Base-by-base conservation (phyloP, 2,888 invertebrate species). In the Tinea trinotella region DNA sequence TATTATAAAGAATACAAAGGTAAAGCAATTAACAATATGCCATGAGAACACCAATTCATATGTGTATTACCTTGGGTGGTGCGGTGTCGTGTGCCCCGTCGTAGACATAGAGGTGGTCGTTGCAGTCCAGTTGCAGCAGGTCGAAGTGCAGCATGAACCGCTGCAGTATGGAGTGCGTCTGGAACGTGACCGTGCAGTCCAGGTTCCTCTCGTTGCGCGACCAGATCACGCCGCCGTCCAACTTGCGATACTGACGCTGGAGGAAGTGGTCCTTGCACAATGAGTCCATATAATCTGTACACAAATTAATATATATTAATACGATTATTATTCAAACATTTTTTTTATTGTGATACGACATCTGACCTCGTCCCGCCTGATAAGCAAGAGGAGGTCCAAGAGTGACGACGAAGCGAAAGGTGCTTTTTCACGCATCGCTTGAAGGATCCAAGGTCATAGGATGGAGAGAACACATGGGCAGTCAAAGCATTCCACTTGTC, bases 141-240 rank as follows among this genome's bases (percentile, higher is more conserved):
- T 97, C 96, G 81, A 97, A 97, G 68, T 96, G 91, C 67, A 97
- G 90, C 95, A 97, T 96, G 81, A 97, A 97, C 65, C 95, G 89
- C 86, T 97, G 97, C 67, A 96, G 88, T 66, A 97, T 95, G 74
- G 96, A 95, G 85, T 96, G 96, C 62, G 97, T 97, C 86, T 96
- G 96, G 84, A 96, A 97, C 59, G 96, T 97, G 74, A 96, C 93
- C 66, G 93, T 92, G 87, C 97, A 97, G 84, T 96, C 94, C 68
- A 96, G 88, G 76, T 96, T 94, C 61, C 94, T 88, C 82, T 97
- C 96, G 80, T 95, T 96, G 73, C 94, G 92, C 18, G 96, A 96
- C 88, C 92, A 93, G 55, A 97, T 88, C 56, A 96, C 93, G 7
- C 96, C 96, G 40, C 96, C 96, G 72, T 97, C 96, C 65, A 96